A percentile compares a stretch with the other conserved stretches of the same genome.
Evolutionary conservation across 2,113 vertebrate genomes (phyloP).

Genomic region (Fulica atra): DNA sequence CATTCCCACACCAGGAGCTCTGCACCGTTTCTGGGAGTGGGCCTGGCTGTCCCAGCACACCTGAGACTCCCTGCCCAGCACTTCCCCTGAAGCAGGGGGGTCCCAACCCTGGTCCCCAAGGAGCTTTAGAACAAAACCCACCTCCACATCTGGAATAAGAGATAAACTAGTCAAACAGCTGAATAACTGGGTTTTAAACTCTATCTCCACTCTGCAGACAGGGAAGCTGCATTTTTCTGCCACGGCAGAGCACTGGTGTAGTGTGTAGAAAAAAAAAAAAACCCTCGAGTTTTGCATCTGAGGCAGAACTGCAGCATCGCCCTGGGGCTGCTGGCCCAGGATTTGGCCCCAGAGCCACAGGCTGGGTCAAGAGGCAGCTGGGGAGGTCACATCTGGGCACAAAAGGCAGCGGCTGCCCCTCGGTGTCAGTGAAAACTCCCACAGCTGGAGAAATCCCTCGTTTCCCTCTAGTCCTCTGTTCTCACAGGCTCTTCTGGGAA

Average conservation of each 20-base stretch:
- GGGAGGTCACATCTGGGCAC: background rate
- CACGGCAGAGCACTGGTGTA: accelerated
- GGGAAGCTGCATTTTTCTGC: background rate
- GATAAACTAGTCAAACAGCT: background rate
- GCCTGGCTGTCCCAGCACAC: too few relatives aligned
- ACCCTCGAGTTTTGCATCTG: background rate
- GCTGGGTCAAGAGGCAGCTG: background rate
- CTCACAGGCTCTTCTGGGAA: background rate
- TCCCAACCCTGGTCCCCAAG: background rate
- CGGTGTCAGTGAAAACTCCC: accelerated
- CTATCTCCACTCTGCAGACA: accelerated
- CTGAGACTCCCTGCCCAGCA: accelerated
- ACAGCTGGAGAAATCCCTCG: background rate
- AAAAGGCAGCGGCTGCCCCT: background rate
- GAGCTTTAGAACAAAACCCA: background rate
- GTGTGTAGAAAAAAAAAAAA: background rate
- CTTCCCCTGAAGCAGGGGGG: accelerated
- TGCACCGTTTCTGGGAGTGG: accelerated
- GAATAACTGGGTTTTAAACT: background rate
- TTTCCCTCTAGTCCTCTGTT: background rate
- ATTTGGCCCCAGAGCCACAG: accelerated
- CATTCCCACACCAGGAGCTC: accelerated
- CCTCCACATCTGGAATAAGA: background rate
- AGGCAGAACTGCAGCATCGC: background rate
- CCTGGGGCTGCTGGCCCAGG: accelerated